Evolutionary conservation across 2,888 invertebrate species (phyloP).

Genomic region (Nemotelus pantherinus): DNA sequence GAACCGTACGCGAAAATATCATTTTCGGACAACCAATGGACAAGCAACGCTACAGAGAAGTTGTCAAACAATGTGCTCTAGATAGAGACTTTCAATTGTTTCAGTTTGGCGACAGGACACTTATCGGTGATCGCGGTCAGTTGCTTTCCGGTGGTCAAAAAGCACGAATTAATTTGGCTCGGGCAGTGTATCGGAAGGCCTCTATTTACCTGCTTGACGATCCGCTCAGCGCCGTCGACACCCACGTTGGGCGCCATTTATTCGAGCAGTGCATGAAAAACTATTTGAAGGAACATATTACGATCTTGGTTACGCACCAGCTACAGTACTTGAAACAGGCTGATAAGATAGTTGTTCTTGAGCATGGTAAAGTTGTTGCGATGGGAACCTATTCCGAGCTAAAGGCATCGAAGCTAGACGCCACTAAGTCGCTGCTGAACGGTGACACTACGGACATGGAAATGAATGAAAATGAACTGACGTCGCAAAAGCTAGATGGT

Average conservation of each 20-base stretch:
- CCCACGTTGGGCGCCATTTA: constrained; percentile 87
- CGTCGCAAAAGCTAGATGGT: constrained; percentile 58
- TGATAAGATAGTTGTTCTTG: constrained; percentile 67
- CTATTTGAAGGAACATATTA: constrained; percentile 73
- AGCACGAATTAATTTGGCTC: constrained; percentile 87
- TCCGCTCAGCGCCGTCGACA: constrained; percentile 92
- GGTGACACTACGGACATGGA: constrained; percentile 64
- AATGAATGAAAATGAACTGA: constrained; percentile 52
- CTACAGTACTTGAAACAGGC: constrained; percentile 79
- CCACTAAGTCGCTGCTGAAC: constrained; percentile 75
- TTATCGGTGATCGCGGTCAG: constrained; percentile 84
- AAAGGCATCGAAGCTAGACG: constrained; percentile 78
- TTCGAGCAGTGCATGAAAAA: constrained; percentile 73
- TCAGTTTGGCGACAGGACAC: constrained; percentile 70
- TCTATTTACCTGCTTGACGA: constrained; percentile 91
- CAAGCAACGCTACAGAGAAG: constrained; percentile 69
- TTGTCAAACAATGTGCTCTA: constrained; percentile 65
- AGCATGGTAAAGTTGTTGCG: constrained; percentile 64
- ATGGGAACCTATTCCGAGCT: constrained; percentile 78
- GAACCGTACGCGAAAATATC: constrained; percentile 72
- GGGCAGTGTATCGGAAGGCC: constrained; percentile 85
- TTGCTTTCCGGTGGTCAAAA: constrained; percentile 88
- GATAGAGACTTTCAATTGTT: constrained; percentile 69
- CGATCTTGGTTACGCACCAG: constrained; percentile 85
- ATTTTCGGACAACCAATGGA: constrained; percentile 71